phyloP scores from a whole-genome alignment of 2,797 vertebrate genomes.

The Potorous gilbertii region DNA sequence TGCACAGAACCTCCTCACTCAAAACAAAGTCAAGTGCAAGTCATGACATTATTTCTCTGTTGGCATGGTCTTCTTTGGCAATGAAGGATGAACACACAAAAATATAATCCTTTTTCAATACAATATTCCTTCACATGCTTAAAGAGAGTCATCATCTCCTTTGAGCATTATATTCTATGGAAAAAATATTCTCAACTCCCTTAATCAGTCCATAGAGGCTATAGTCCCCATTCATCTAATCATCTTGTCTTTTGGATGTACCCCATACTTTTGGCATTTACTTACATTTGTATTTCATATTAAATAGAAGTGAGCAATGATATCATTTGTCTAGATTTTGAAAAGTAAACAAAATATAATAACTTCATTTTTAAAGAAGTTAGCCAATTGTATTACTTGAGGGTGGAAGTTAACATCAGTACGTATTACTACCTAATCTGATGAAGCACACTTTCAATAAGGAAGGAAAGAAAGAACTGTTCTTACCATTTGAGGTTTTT shows the following conservation, averaged over 20 bases:
- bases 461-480: background rate
- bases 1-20: no score
- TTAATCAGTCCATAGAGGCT: background rate
- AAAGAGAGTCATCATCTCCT: background rate
- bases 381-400: background rate
- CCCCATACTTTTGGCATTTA: background rate
- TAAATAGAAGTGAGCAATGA: background rate
- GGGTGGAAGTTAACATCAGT: background rate
- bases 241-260: background rate
- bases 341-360: background rate
- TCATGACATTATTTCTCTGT: no score
- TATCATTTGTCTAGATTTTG: background rate
- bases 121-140: background rate
- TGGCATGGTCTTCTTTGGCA: no score
- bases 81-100: no score
- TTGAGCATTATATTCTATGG: background rate
- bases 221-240: background rate
- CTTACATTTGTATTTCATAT: background rate
- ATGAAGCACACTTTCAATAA: background rate
- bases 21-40: no score
- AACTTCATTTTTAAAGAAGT: background rate
- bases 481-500: slow-evolving; percentile 77
- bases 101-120: background rate
- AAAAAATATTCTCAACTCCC: background rate
- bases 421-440: background rate